Percentiles rank a stretch among this genome's conserved stretches.
Evolutionary conservation across 2,888 invertebrate species (phyloP).

Genomic region (Yponomeuta evonymella): DNA sequence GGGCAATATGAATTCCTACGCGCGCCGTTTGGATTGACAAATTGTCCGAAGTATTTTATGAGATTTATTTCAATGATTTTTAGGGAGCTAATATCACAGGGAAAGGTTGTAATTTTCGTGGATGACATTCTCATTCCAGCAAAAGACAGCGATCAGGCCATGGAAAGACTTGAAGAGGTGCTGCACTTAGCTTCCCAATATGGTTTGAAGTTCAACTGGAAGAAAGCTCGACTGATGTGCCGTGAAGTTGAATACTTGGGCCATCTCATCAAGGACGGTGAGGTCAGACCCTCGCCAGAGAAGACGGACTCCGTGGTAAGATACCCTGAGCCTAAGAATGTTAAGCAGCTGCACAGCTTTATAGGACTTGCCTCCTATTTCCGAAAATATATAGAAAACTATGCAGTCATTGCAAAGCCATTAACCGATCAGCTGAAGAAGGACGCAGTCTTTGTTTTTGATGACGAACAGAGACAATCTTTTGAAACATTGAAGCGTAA

Average conservation of each 20-base stretch:
- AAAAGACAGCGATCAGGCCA: background rate
- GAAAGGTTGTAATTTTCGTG: slow-evolving; percentile 5
- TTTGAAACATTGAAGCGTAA: slow-evolving; percentile 9
- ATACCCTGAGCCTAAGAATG: slow-evolving; percentile 4
- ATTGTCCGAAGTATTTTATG: slow-evolving; percentile 1
- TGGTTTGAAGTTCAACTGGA: slow-evolving; percentile 12
- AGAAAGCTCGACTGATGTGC: slow-evolving; percentile 4
- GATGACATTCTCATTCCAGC: slow-evolving; percentile 11
- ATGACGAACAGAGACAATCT: slow-evolving; percentile 1
- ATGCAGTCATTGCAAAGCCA: slow-evolving; percentile 17
- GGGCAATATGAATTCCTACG: slow-evolving; percentile 20
- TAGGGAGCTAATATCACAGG: slow-evolving; percentile 1
- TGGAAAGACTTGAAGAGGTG: slow-evolving; percentile 4
- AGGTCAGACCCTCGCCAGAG: slow-evolving; percentile 5
- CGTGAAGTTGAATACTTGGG: slow-evolving; percentile 9
- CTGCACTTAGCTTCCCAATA: background rate
- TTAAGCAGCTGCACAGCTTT: slow-evolving; percentile 12
- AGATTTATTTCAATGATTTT: slow-evolving; percentile 6
- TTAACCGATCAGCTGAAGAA: slow-evolving; percentile 14
- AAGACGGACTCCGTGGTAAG: slow-evolving; percentile 8
- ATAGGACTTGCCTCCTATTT: slow-evolving; percentile 10
- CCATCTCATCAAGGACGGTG: slow-evolving; percentile 13
- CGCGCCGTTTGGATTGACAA: background rate
- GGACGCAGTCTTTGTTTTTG: slow-evolving; percentile 12
- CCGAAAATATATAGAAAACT: slow-evolving; percentile 14